Percentiles rank a stretch among this genome's conserved stretches.
Evolutionary conservation across 2,888 invertebrate genomes (phyloP).

Genomic region (Notodonta ziczac): DNA sequence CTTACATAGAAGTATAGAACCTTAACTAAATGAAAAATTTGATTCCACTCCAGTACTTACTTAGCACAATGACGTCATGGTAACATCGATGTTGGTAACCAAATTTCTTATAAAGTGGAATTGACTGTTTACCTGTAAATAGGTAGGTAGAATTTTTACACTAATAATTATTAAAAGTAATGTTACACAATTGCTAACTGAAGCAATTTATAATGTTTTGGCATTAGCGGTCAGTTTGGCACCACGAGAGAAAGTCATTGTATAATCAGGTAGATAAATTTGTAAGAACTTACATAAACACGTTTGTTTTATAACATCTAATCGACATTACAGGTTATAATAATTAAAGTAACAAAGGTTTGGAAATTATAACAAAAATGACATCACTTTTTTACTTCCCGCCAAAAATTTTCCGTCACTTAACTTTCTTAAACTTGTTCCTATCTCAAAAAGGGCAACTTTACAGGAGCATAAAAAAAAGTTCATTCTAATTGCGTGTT

Average conservation of each 20-base stretch:
- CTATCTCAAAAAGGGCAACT: too few relatives aligned
- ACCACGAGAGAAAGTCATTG: slow-evolving; percentile 39
- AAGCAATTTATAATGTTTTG: slow-evolving; percentile 18
- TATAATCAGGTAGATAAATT: slow-evolving; percentile 18
- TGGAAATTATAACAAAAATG: too few relatives aligned
- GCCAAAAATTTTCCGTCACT: too few relatives aligned
- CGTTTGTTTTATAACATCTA: too few relatives aligned
- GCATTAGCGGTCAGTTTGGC: slow-evolving; percentile 39
- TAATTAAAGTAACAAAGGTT: too few relatives aligned
- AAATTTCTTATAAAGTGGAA: slow-evolving; percentile 33
- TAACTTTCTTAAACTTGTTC: too few relatives aligned
- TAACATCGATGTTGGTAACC: slow-evolving; percentile 4
- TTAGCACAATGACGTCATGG: neutral
- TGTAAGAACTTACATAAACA: slow-evolving; percentile 12
- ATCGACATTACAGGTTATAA: too few relatives aligned
- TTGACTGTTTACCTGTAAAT: slow-evolving; percentile 45
- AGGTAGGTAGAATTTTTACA: slow-evolving; percentile 14
- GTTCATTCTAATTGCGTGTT: too few relatives aligned
- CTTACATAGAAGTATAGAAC: too few relatives aligned
- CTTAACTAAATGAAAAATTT: neutral
- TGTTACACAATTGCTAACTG: slow-evolving; percentile 13
- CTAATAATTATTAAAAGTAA: slow-evolving; percentile 20
- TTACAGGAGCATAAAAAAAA: too few relatives aligned
- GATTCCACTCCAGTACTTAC: neutral
- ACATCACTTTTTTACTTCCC: too few relatives aligned